Percentiles rank a stretch among this genome's conserved stretches.
Evolutionary conservation across 2,797 vertebrate species (phyloP).

Genomic region (Huso huso): DNA sequence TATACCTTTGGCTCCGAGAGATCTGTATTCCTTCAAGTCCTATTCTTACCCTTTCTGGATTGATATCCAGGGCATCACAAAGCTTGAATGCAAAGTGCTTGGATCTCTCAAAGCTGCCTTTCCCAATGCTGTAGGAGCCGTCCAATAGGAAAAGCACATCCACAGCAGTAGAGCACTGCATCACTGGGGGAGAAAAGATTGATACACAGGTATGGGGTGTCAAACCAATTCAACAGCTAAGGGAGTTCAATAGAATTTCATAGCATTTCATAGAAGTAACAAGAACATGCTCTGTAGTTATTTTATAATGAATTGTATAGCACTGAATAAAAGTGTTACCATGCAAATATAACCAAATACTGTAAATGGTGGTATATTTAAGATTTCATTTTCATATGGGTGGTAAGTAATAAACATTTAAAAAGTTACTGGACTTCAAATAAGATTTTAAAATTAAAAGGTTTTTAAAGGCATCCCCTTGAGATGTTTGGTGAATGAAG

Average conservation of each 20-base stretch:
- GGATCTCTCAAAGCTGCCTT: constrained; percentile 80
- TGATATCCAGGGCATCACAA: constrained; percentile 71
- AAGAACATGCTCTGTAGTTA: background rate
- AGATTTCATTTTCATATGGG: too few relatives aligned
- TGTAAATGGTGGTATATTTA: too few relatives aligned
- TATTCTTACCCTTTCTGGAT: constrained; percentile 63
- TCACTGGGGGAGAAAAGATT: constrained; percentile 51
- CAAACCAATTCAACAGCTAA: background rate
- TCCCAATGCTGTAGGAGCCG: constrained; percentile 85
- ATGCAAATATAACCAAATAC: too few relatives aligned
- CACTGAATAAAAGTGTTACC: background rate
- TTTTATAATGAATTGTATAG: background rate
- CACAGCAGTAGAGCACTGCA: constrained; percentile 75
- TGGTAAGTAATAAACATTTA: too few relatives aligned
- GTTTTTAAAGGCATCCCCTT: too few relatives aligned
- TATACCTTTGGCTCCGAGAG: background rate
- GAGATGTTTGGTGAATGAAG: too few relatives aligned
- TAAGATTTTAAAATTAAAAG: too few relatives aligned
- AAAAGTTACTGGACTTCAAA: too few relatives aligned
- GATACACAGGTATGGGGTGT: too few relatives aligned
- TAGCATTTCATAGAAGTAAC: background rate
- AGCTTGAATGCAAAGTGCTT: constrained; percentile 73
- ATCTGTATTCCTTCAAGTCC: too few relatives aligned
- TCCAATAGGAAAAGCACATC: constrained; percentile 87
- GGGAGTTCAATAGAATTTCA: background rate